These are phyloP conservation scores for Apostichopus leukothele DNA, from an alignment of 53 echinoderm and acorn worm species.

Conservation along the genomic window DNA sequence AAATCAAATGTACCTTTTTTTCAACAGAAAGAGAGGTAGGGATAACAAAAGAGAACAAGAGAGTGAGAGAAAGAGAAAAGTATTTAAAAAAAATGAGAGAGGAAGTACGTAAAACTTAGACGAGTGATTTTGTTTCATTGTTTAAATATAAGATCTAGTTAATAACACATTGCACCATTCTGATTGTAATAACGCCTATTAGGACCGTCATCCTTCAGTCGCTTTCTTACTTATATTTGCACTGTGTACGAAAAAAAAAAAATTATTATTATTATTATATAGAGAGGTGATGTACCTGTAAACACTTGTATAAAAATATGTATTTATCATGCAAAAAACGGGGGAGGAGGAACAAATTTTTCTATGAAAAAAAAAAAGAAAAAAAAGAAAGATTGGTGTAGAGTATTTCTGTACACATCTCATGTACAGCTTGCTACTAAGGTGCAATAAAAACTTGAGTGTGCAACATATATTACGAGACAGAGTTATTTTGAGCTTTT, in stretches of 20 bases:
- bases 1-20: too few relatives aligned
- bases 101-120: background rate
- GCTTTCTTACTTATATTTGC: constrained; percentile 49
- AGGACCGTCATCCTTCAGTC: constrained; percentile 3
- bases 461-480: constrained; percentile 12
- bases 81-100: too few relatives aligned
- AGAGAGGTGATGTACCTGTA: constrained; percentile 39
- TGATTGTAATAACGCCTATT: constrained; percentile 3
- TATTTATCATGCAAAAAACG: constrained; percentile 32
- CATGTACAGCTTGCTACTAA: constrained; percentile 50
- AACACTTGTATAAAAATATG: constrained; percentile 49
- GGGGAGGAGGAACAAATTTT: constrained; percentile 21
- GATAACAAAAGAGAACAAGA: too few relatives aligned
- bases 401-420: constrained; percentile 51
- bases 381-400: constrained; percentile 19
- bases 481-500: too few relatives aligned
- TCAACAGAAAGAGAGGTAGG: too few relatives aligned
- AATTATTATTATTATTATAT: background rate
- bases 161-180: constrained; percentile 2
- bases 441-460: constrained; percentile 49
- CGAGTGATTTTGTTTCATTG: background rate
- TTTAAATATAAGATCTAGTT: background rate
- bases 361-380: constrained; percentile 17
- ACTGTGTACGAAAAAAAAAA: constrained; percentile 26
- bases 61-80: too few relatives aligned